These are phyloP conservation scores for Sinotaia quadrata DNA, from an alignment of 2,888 invertebrate species.

Conservation along the genomic window DNA sequence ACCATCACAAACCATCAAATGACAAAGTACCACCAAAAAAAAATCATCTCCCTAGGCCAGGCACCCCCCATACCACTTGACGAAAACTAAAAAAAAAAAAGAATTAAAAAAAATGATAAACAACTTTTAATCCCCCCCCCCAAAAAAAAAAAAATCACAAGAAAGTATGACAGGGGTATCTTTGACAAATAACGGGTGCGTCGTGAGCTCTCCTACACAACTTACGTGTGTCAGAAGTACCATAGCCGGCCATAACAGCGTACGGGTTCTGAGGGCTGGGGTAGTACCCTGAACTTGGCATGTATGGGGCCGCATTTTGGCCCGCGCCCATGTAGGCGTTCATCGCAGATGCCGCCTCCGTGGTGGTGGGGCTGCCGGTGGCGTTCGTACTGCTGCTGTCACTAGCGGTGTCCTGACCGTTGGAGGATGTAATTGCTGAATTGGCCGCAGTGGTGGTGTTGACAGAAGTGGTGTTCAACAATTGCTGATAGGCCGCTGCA, in stretches of 20 bases:
- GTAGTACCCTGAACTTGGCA: constrained; percentile 40
- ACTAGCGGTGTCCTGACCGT: constrained; percentile 19
- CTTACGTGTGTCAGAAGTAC: constrained; percentile 33
- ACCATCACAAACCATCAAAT: too few relatives aligned
- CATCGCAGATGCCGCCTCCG: constrained; percentile 25
- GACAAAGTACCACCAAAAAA: too few relatives aligned
- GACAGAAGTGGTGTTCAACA: constrained; percentile 8
- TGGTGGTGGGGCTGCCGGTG: constrained; percentile 2
- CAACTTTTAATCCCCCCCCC: not conserved
- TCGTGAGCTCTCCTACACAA: too few relatives aligned
- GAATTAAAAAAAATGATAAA: not conserved
- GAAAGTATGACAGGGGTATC: too few relatives aligned
- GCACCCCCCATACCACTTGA: too few relatives aligned
- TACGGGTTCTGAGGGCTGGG: constrained; percentile 33
- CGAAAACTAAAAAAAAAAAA: not conserved
- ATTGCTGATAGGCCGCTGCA: constrained; percentile 26
- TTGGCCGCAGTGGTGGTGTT: constrained; percentile 4
- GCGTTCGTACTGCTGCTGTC: constrained; percentile 7
- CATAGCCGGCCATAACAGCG: constrained; percentile 37
- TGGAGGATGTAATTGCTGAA: constrained; percentile 19
- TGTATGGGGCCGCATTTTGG: constrained; percentile 40
- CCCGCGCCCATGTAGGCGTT: constrained; percentile 40
- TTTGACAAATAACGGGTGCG: too few relatives aligned
- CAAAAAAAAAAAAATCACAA: not conserved
- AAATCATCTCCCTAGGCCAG: too few relatives aligned